A percentile compares a stretch with the other conserved stretches of the same genome.
These are phyloP conservation scores for Macropis europaea DNA, from an alignment of 2,888 invertebrate genomes.

Conservation along the genomic window DNA sequence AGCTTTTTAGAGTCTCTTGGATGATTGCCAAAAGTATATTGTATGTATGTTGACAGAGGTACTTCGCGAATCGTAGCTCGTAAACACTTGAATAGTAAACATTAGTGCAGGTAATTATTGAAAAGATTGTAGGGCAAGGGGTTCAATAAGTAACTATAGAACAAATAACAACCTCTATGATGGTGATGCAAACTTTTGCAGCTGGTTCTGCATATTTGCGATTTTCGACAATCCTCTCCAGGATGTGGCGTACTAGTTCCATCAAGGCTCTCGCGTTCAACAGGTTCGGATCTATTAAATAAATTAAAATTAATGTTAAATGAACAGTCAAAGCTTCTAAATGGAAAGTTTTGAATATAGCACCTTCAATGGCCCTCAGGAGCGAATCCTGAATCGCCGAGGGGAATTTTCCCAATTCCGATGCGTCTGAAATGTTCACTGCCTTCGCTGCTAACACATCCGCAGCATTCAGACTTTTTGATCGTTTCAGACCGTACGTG, in stretches of 20 bases:
- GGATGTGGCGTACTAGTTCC: slow-evolving; percentile 91
- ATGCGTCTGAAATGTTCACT: slow-evolving; percentile 82
- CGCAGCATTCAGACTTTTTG: slow-evolving; percentile 90
- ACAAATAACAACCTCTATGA: slow-evolving; percentile 84
- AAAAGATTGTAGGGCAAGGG: too few species aligned
- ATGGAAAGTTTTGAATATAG: background rate
- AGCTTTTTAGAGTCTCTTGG: too few species aligned
- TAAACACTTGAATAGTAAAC: too few species aligned
- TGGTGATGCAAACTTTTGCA: slow-evolving; percentile 91
- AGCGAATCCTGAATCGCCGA: slow-evolving; percentile 87
- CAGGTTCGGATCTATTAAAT: slow-evolving; percentile 86
- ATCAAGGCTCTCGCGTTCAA: slow-evolving; percentile 88
- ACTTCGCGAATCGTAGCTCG: too few species aligned
- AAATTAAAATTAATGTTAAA: background rate
- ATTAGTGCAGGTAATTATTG: too few species aligned
- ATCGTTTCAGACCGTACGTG: slow-evolving; percentile 85
- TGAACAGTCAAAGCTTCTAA: background rate
- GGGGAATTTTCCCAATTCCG: slow-evolving; percentile 89
- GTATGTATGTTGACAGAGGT: too few species aligned
- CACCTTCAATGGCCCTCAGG: slow-evolving; percentile 88
- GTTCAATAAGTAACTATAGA: background rate
- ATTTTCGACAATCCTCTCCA: slow-evolving; percentile 90
- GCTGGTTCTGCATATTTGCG: slow-evolving; percentile 90
- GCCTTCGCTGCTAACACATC: slow-evolving; percentile 86
- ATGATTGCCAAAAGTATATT: too few species aligned